Conservation (phyloP, 2,888 invertebrate species). For the Neelides folsomi region DNA sequence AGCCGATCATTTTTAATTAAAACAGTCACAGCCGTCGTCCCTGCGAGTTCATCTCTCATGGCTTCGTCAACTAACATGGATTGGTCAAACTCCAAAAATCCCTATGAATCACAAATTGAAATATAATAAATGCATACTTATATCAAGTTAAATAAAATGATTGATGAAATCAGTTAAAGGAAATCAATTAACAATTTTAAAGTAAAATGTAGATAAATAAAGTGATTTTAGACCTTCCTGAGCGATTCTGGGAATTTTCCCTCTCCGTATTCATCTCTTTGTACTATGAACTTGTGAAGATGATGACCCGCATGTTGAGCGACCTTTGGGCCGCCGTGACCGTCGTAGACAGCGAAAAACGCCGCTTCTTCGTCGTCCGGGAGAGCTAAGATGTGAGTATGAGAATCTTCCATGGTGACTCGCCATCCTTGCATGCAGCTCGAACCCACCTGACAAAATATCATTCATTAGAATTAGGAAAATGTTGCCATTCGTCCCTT, state of each 20-base stretch:
- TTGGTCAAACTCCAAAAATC: conserved; percentile 80
- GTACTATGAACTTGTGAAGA: conserved; percentile 79
- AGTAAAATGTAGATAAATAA: not conserved
- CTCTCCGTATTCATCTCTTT: conserved; percentile 65
- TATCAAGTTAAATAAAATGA: conserved; percentile 1
- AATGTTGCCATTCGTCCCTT: conserved; percentile 42
- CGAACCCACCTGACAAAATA: conserved; percentile 66
- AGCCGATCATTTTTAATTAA: conserved; percentile 69
- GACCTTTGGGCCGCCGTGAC: conserved; percentile 78
- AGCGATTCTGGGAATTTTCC: conserved; percentile 75
- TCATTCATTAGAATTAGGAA: conserved; percentile 46
- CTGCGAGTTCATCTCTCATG: conserved; percentile 82
- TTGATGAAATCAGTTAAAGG: no score
- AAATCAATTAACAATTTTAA: no score
- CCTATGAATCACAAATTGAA: no score
- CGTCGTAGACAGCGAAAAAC: conserved; percentile 95
- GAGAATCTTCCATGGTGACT: conserved; percentile 97
- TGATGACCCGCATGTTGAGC: conserved; percentile 91
- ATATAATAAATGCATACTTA: conserved; percentile 10
- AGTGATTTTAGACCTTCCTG: conserved; percentile 50
- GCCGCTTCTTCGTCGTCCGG: conserved; percentile 85
- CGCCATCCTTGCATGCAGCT: conserved; percentile 99
- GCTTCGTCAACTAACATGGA: conserved; percentile 80
- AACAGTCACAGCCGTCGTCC: conserved; percentile 81
- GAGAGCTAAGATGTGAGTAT: conserved; percentile 82